Percentiles rank a stretch among this genome's conserved stretches.
Conservation (phyloP, 2,888 invertebrate genomes). For the Ceramica pisi region DNA sequence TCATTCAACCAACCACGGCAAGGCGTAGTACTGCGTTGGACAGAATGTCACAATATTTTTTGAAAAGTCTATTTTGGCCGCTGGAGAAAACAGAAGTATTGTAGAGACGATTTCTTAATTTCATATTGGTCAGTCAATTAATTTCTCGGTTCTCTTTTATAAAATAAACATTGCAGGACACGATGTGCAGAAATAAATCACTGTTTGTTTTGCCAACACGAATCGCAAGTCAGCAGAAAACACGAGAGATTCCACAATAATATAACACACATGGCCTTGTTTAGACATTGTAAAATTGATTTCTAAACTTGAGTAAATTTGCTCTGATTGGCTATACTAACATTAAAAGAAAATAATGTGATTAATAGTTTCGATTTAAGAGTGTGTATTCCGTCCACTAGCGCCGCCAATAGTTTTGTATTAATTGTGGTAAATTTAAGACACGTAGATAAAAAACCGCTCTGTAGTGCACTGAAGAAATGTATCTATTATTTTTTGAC, state of each 20-base stretch:
- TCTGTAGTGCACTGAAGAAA: no score
- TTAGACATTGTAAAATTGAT: conserved; percentile 4
- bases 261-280: conserved; percentile 28
- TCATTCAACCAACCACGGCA: no score
- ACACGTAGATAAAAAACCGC: no score
- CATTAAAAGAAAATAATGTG: not conserved
- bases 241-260: conserved; percentile 16
- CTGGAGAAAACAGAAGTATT: not conserved
- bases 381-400: no score
- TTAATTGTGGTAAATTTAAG: no score
- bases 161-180: conserved; percentile 24
- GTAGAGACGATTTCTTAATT: conserved; percentile 6
- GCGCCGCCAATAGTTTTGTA: no score
- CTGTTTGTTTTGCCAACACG: conserved; percentile 15
- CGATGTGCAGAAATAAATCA: conserved; percentile 22
- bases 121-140: not conserved
- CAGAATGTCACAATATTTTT: no score
- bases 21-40: no score
- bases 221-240: conserved; percentile 6
- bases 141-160: no score
- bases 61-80: not conserved
- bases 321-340: not conserved
- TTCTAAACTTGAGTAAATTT: conserved; percentile 16
- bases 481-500: no score
- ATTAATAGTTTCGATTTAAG: not conserved